Conservation (phyloP, 2,888 invertebrate genomes). For the Agrochola litura region DNA sequence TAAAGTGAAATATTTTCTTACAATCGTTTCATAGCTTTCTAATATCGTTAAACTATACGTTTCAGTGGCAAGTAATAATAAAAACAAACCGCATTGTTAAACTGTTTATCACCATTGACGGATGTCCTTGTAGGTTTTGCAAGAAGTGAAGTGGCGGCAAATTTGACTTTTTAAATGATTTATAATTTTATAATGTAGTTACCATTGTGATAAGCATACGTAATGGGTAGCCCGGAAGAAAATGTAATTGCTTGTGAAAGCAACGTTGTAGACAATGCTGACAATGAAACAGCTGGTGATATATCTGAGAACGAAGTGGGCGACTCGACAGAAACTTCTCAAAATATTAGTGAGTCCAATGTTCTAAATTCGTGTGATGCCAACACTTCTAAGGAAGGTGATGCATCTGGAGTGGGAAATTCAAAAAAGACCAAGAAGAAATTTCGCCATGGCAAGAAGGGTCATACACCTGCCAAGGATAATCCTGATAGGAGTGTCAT, state of each 20-base stretch:
- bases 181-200: constrained; percentile 78
- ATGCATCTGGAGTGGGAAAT: constrained; percentile 72
- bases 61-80: constrained; percentile 61
- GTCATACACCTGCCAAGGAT: constrained; percentile 83
- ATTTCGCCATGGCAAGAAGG: constrained; percentile 86
- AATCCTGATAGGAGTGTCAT: constrained; percentile 81
- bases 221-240: constrained; percentile 87
- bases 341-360: constrained; percentile 72
- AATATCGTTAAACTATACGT: constrained; percentile 47
- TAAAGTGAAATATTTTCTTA: constrained; percentile 62
- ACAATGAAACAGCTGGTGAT: constrained; percentile 79
- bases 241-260: constrained; percentile 65
- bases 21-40: constrained; percentile 46
- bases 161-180: constrained; percentile 82
- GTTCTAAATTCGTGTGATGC: constrained; percentile 74
- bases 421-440: constrained; percentile 87
- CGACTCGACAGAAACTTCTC: constrained; percentile 77
- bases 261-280: constrained; percentile 73
- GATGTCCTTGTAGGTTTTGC: constrained; percentile 89
- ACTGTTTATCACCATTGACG: constrained; percentile 90
- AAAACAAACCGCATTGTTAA: constrained; percentile 84
- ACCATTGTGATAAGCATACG: constrained; percentile 63
- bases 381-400: constrained; percentile 82
- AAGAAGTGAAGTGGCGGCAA: constrained; percentile 88
- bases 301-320: constrained; percentile 79